A percentile compares a stretch with the other conserved stretches of the same genome.
These are phyloP conservation scores for Cheumatopsyche charites DNA, from an alignment of 1,140 invertebrate genomes.

Conservation along the genomic window DNA sequence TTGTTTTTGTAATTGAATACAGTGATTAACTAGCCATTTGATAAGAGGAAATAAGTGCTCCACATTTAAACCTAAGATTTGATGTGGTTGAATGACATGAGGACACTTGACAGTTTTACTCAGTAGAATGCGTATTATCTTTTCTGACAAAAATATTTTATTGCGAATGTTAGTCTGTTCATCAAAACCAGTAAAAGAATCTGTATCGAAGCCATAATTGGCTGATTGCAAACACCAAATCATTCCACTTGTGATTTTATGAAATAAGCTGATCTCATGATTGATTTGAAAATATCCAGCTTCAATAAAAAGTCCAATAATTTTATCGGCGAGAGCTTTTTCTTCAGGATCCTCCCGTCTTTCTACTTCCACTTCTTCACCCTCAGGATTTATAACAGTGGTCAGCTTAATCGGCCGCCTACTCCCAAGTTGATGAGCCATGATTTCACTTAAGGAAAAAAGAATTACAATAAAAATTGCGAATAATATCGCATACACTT, in stretches of 20 bases:
- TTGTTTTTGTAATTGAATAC: constrained; percentile 28
- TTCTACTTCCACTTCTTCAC: constrained; percentile 39
- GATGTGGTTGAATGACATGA: constrained; percentile 43
- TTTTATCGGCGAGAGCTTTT: constrained; percentile 42
- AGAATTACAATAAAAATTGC: constrained; percentile 21
- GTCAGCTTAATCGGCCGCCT: constrained; percentile 37
- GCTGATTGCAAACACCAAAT: constrained; percentile 44
- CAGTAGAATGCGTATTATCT: constrained; percentile 42
- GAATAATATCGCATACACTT: constrained; percentile 1
- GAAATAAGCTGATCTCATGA: constrained; percentile 40
- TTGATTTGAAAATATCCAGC: constrained; percentile 46
- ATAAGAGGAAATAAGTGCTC: constrained; percentile 43
- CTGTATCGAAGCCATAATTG: constrained; percentile 41
- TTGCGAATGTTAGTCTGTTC: constrained; percentile 44
- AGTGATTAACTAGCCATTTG: constrained; percentile 41
- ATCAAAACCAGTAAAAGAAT: constrained; percentile 41
- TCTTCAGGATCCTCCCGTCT: constrained; percentile 43
- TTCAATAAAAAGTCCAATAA: constrained; percentile 37
- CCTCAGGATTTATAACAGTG: constrained; percentile 31
- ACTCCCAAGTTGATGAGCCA: constrained; percentile 33
- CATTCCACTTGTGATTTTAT: constrained; percentile 45
- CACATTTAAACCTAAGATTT: constrained; percentile 45
- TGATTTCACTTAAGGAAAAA: constrained; percentile 38
- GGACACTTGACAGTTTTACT: constrained; percentile 42
- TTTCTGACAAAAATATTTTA: constrained; percentile 45